Conservation (phyloP, 2,113 vertebrate genomes). For the Heterocephalus glaber region DNA sequence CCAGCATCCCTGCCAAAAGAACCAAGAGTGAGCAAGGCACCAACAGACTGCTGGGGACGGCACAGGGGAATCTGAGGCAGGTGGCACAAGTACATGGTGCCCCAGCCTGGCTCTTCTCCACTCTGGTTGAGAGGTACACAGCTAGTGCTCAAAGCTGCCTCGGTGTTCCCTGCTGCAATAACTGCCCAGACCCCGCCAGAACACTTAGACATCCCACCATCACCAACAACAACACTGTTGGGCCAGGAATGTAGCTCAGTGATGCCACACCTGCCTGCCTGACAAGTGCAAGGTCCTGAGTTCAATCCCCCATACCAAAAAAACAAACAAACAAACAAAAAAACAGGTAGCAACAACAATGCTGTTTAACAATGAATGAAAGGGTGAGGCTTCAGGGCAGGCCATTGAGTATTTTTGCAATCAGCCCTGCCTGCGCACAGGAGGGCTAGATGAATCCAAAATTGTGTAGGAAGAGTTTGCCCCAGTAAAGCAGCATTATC, state of each 20-base stretch:
- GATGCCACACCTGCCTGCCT: too few species aligned
- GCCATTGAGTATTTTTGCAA: background rate
- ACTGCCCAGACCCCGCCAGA: background rate
- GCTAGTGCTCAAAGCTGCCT: background rate
- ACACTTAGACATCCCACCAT: background rate
- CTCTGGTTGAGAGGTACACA: background rate
- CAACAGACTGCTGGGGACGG: background rate
- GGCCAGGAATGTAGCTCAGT: background rate
- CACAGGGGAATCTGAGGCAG: background rate
- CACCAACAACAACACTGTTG: background rate
- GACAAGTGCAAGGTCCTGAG: too few species aligned
- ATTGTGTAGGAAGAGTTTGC: background rate
- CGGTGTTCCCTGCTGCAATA: accelerated
- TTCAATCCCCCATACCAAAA: too few species aligned
- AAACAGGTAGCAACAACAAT: too few species aligned
- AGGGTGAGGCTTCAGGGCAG: background rate
- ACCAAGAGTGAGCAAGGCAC: background rate
- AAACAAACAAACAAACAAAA: too few species aligned
- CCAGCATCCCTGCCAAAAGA: background rate
- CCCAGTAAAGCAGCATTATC: background rate
- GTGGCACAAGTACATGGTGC: background rate
- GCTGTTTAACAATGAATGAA: background rate
- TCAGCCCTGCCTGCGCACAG: background rate
- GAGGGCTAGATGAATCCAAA: background rate
- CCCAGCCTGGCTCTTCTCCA: background rate